Evolutionary conservation across 1,140 invertebrate species (phyloP), one percentile per base, ranked within the genome.

Genomic region (Mamestra configurata): DNA sequence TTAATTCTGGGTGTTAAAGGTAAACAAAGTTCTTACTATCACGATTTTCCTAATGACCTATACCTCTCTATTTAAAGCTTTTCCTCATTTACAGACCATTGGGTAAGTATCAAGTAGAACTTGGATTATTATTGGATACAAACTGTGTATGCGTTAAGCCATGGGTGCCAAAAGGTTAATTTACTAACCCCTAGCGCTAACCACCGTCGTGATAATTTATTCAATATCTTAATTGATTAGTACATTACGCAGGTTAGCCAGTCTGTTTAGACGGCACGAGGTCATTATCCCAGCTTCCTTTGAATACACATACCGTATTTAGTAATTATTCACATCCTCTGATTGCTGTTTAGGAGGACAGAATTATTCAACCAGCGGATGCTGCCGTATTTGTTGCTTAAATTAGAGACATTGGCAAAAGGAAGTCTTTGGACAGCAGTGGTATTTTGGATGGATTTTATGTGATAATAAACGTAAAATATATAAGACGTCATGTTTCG

Each of bases 221-320:
- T 71, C 46, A 71, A 53, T 53, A 7, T 51, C 4, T 27, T 71
- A 71, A 71, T 71, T 71, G 46, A 71, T 53, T 51, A 35, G 46
- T 51, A 53, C 68, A 71, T 71, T 18, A 53, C 24, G 15, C 15
- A 22, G 68, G 22, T 71, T 71, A 51, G 27, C 24, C 46, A 71
- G 68, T 71, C 68, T 71, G 68, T 71, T 66, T 49, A 71, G 46
- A 53, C 40, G 22, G 35, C 20, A 20, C 43, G 68, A 5, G 46
- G 46, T 71, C 68, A 73, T 73, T 73, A 73, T 68, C 71, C 71
- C 46, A 51, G 53, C 35, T 57, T 37, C 71, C 71, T 73, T 57
- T 55, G 49, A 73, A 35, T 55, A 73, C 31, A 73, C 31, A 20
- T 73, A 40, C 49, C 37, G 46, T 49, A 49, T 71, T 71, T 57